phyloP scores from a whole-genome alignment of 2,888 invertebrate species.

The Temnothorax rugatulus region DNA sequence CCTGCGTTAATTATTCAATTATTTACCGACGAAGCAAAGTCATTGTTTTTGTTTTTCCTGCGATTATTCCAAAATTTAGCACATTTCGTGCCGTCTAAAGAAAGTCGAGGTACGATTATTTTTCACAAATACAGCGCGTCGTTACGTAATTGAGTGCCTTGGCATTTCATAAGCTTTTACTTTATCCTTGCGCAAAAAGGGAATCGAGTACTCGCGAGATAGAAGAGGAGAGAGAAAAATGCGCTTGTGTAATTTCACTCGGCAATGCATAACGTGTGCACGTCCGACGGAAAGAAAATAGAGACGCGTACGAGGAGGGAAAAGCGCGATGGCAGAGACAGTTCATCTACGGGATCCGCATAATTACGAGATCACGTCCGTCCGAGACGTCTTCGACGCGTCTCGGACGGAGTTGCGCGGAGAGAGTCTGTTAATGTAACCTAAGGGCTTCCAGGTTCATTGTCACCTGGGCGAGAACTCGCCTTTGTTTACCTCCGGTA shows the following conservation, averaged over 20 bases:
- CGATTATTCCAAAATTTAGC: not conserved
- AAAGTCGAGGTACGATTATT: not conserved
- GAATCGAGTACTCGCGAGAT: not conserved
- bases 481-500: constrained; percentile 77
- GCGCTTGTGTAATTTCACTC: constrained; percentile 30
- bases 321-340: constrained; percentile 59
- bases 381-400: constrained; percentile 70
- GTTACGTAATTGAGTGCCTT: not conserved
- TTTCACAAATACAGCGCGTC: not conserved
- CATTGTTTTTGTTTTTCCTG: no score
- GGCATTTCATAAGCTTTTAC: not conserved
- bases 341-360: constrained; percentile 76
- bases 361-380: constrained; percentile 79
- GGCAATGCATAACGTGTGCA: constrained; percentile 46
- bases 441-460: constrained; percentile 81
- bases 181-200: constrained; percentile 4
- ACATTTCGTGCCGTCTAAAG: not conserved
- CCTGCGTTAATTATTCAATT: no score
- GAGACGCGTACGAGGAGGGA: constrained; percentile 42
- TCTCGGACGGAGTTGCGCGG: constrained; percentile 59
- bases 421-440: constrained; percentile 70
- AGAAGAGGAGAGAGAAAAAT: not conserved
- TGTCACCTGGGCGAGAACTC: constrained; percentile 80
- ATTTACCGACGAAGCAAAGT: no score
- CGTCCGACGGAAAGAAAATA: constrained; percentile 47